Base-by-base conservation (phyloP, 2,888 invertebrate genomes). In the Trachelus iudaicus region DNA sequence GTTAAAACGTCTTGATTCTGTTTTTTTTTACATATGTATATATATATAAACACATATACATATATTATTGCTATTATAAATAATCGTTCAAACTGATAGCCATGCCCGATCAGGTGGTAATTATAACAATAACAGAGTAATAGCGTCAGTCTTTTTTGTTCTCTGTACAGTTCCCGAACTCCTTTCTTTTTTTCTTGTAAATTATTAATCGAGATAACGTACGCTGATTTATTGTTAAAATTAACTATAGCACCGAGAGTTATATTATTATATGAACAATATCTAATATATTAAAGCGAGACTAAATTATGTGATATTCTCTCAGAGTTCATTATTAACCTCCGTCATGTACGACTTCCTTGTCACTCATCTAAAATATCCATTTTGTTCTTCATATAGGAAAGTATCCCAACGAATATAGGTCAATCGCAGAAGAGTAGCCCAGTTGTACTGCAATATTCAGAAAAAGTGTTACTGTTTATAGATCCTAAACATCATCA, bases 271-370 rank as follows among this genome's bases (percentile, higher is more conserved):
- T 85, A 86, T 80, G 84, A 88, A 88, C 83, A 83, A 86, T 85
- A 81, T 86, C 85, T 88, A 88, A 88, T 88, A 88, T 88, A 88
- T 88, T 88, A 85, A 87, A 88, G 81, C 82, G 81, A 85, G 77
- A 86, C 82, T 78, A 87, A 87, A 86, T 86, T 86, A 87, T 86
- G 83, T 83, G 82, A 84, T 85, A 83, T 71, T 71, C 31, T 31
- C 1, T 71, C 71, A 30, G 71, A 33, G 13, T 33, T 71, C 6
- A 6, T 34, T 34, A 31, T 71, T 71, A 31, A 33, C 71, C 71
- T 15, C 3, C 31, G 12, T 56, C 23, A 56, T 56, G 23, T 23
- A 56, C 9, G 56, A 56, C 1, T 1, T 56, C 23, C 56, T 56
- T 23, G 56, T 23, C 56, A 23, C 56, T 56, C 56, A 56, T 56